These are phyloP conservation scores for Rugalucina vietnamica DNA, from an alignment of 2,888 invertebrate genomes.

Conservation along the genomic window DNA sequence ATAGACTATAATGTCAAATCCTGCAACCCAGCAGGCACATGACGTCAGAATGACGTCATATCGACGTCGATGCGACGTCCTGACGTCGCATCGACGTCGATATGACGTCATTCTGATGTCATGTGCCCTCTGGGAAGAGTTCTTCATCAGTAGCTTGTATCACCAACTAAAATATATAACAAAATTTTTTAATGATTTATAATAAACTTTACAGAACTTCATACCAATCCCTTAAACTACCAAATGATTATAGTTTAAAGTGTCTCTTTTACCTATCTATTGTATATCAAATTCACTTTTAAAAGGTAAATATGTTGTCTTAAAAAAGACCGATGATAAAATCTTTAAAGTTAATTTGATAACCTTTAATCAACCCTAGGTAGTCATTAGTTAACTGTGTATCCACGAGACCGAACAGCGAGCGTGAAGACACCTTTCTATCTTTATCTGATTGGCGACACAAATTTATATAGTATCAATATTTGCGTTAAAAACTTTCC, in stretches of 20 bases:
- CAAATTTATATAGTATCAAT: constrained; percentile 60
- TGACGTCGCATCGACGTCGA: too few species aligned
- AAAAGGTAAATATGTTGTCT: constrained; percentile 6
- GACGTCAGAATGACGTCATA: too few species aligned
- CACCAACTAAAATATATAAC: too few species aligned
- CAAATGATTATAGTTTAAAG: neutral
- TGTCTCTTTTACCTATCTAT: neutral
- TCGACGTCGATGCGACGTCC: too few species aligned
- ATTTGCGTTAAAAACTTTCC: constrained; percentile 65
- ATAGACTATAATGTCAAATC: too few species aligned
- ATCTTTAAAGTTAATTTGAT: constrained; percentile 36
- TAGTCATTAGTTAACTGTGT: constrained; percentile 2
- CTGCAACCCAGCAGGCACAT: too few species aligned
- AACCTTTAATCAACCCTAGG: constrained; percentile 40
- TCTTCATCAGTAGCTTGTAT: too few species aligned
- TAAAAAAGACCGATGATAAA: constrained; percentile 20
- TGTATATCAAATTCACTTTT: constrained; percentile 14
- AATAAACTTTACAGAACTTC: too few species aligned
- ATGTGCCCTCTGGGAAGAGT: too few species aligned
- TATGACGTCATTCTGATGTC: too few species aligned
- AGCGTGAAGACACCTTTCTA: constrained; percentile 10
- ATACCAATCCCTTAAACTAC: too few species aligned
- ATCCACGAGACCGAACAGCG: constrained; percentile 3
- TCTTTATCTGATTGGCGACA: constrained; percentile 55
- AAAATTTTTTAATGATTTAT: too few species aligned